A percentile compares a stretch with the other conserved stretches of the same genome.
Evolutionary conservation across 2,797 vertebrate species (phyloP).

Genomic region (Sitta carolinensis): DNA sequence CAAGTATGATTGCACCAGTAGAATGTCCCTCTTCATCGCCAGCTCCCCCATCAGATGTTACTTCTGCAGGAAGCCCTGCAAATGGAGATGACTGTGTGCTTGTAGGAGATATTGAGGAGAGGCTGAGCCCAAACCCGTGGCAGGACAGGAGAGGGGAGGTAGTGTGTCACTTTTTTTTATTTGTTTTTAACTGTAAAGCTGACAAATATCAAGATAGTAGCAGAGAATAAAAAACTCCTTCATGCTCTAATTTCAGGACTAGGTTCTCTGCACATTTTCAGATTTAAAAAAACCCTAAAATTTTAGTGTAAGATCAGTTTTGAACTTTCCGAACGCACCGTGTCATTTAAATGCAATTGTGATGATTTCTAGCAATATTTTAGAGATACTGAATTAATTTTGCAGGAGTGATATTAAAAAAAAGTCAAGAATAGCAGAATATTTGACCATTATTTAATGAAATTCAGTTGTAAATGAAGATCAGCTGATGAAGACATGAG

Average conservation of each 20-base stretch:
- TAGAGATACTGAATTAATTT: background rate
- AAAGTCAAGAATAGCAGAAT: background rate
- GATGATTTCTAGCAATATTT: background rate
- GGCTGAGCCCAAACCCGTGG: conserved; percentile 92
- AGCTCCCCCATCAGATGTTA: conserved; percentile 84
- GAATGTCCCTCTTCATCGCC: conserved; percentile 92
- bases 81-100: conserved; percentile 84
- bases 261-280: background rate
- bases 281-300: background rate
- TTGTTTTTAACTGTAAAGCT: background rate
- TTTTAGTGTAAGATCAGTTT: background rate
- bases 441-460: background rate
- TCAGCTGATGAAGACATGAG: background rate
- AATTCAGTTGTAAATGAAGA: background rate
- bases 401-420: background rate
- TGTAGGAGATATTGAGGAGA: conserved; percentile 84
- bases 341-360: background rate
- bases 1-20: conserved; percentile 94
- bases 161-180: background rate
- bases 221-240: background rate
- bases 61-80: conserved; percentile 79
- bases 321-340: background rate
- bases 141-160: conserved; percentile 95
- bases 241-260: background rate
- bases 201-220: background rate